A percentile compares a stretch with the other conserved stretches of the same genome.
Conservation (phyloP, 2,113 vertebrate genomes). For the Podiceps cristatus region DNA sequence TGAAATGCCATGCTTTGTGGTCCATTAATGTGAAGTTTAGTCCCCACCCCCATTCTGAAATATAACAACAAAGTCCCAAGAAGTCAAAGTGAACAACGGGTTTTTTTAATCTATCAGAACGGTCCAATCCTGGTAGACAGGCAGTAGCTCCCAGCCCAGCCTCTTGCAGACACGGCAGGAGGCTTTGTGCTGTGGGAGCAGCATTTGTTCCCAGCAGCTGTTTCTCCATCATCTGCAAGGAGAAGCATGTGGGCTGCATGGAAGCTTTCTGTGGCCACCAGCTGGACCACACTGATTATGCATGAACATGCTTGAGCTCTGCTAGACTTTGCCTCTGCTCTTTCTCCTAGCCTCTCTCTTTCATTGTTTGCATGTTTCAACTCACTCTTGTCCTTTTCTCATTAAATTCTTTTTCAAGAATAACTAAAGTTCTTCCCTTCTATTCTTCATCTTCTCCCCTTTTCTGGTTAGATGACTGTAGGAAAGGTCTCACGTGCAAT, state of each 20-base stretch:
- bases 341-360: background rate
- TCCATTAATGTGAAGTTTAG: background rate
- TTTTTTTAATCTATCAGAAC: background rate
- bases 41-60: background rate
- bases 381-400: background rate
- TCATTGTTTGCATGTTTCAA: background rate
- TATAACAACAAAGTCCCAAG: background rate
- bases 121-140: background rate
- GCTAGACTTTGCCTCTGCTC: background rate
- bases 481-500: conserved; percentile 91
- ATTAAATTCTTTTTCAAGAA: background rate
- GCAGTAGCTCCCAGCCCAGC: background rate
- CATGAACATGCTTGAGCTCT: background rate
- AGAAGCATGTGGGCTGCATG: background rate
- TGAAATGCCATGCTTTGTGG: background rate
- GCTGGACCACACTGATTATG: background rate
- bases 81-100: background rate
- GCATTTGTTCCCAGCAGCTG: background rate
- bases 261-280: background rate
- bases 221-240: background rate
- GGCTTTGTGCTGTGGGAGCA: background rate
- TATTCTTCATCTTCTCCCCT: conserved; percentile 55
- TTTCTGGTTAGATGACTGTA: conserved; percentile 86
- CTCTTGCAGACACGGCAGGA: fast-evolving
- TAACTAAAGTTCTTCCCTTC: conserved; percentile 41